Conservation (phyloP, 2,888 invertebrate species). For the Cenopis cana region DNA sequence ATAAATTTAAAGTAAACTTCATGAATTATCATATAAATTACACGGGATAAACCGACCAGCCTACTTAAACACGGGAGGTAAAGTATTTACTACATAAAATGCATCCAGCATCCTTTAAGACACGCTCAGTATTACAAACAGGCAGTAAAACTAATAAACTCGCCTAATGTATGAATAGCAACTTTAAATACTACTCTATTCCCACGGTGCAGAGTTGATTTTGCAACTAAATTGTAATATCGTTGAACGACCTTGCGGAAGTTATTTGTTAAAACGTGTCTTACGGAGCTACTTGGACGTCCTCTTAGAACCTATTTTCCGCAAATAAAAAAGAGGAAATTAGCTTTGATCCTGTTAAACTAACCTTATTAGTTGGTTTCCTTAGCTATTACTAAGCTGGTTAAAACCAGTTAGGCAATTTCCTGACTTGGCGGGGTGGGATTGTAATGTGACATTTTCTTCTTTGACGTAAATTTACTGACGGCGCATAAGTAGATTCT, state of each 20-base stretch:
- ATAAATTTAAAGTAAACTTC: constrained; percentile 9
- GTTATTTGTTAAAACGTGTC: neutral
- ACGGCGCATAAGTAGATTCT: no score
- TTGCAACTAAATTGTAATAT: neutral
- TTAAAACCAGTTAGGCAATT: no score
- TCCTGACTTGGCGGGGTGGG: no score
- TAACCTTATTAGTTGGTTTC: no score
- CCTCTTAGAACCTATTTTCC: constrained; percentile 7
- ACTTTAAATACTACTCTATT: neutral
- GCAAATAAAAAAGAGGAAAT: constrained; percentile 6
- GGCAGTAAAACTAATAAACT: neutral
- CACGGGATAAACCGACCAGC: constrained; percentile 49
- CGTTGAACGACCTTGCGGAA: neutral
- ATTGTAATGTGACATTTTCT: no score
- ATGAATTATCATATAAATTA: constrained; percentile 48
- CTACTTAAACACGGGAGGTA: constrained; percentile 46
- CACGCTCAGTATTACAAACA: neutral
- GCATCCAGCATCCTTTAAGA: constrained; percentile 16
- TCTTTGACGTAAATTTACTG: no score
- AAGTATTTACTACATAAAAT: constrained; percentile 46
- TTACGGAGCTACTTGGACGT: neutral
- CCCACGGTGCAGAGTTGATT: neutral
- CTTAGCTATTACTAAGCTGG: no score
- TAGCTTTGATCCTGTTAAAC: neutral
- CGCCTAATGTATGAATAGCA: no score